Percentiles rank a stretch among this genome's conserved stretches.
These are phyloP conservation scores for Centropyge bicolor DNA, from an alignment of 2,797 vertebrate genomes.

Conservation along the genomic window DNA sequence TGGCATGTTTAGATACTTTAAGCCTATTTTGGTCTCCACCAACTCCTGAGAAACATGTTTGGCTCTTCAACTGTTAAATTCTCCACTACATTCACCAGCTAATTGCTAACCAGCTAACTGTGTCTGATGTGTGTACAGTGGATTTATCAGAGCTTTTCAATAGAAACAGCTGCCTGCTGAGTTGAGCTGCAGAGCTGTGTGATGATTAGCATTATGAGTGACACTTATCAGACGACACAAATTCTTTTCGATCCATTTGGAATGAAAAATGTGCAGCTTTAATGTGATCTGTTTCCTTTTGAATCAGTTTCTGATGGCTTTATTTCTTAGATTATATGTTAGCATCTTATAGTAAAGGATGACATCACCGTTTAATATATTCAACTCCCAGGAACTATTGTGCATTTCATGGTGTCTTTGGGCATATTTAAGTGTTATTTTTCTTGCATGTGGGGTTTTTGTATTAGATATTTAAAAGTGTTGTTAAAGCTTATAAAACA, in stretches of 20 bases:
- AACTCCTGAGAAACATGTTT: not conserved
- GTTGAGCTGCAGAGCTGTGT: not conserved
- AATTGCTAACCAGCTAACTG: too few species aligned
- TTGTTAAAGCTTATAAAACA: not conserved
- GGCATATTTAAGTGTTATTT: not conserved
- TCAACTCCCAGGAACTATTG: not conserved
- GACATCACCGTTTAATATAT: not conserved
- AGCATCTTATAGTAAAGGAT: not conserved
- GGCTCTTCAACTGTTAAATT: not conserved
- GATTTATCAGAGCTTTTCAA: not conserved
- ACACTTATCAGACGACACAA: not conserved
- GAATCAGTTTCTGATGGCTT: not conserved
- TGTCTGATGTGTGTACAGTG: too few species aligned
- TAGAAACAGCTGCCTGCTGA: not conserved
- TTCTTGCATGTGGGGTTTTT: not conserved
- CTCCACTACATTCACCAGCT: too few species aligned
- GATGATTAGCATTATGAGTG: not conserved
- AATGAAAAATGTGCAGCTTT: not conserved
- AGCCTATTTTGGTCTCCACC: not conserved
- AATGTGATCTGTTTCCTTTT: not conserved
- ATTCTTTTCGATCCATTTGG: not conserved
- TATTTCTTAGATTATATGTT: not conserved
- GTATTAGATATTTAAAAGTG: not conserved
- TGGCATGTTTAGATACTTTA: not conserved
- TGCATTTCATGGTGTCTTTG: not conserved